phyloP scores from a whole-genome alignment of 2,797 vertebrate species.

The Sebastes variabilis region DNA sequence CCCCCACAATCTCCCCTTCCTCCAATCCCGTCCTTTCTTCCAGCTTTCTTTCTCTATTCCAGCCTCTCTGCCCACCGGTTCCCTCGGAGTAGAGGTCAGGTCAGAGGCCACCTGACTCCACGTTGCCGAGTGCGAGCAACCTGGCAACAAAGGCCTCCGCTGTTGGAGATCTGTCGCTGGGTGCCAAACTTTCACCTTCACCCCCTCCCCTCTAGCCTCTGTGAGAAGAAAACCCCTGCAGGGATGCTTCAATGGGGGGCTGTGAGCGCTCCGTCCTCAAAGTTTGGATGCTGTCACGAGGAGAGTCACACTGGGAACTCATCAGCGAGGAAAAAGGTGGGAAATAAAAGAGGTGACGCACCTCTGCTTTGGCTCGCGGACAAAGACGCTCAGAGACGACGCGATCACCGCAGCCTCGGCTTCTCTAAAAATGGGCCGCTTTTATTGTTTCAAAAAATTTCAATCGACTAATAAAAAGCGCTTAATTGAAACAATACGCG shows the following conservation, averaged over 20 bases:
- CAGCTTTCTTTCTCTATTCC: slow-evolving; percentile 38
- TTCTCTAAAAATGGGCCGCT: not conserved
- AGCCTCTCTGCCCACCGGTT: slow-evolving; percentile 77
- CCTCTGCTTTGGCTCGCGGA: slow-evolving; percentile 62
- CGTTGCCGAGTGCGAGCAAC: slow-evolving; percentile 87
- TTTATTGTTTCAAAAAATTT: slow-evolving; percentile 56
- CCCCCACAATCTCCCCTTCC: slow-evolving; percentile 85
- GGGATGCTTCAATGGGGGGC: slow-evolving; percentile 87
- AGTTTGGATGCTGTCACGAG: slow-evolving; percentile 88
- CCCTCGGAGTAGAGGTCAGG: slow-evolving; percentile 81
- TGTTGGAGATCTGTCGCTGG: slow-evolving; percentile 71
- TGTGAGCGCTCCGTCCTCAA: slow-evolving; percentile 70
- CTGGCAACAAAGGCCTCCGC: slow-evolving; percentile 86
- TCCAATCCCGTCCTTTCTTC: slow-evolving; percentile 58
- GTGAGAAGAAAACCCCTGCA: slow-evolving; percentile 81
- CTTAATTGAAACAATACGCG: slow-evolving; percentile 70
- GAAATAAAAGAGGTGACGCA: slow-evolving; percentile 71
- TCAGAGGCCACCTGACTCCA: slow-evolving; percentile 90
- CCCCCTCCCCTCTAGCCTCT: slow-evolving; percentile 49
- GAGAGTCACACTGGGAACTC: slow-evolving; percentile 84
- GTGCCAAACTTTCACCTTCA: slow-evolving; percentile 82
- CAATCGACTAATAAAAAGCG: slow-evolving; percentile 40
- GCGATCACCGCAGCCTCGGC: not conserved
- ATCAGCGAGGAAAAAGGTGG: slow-evolving; percentile 78
- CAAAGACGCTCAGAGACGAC: slow-evolving; percentile 53